Conservation (phyloP, 2,113 vertebrate species). For the Cochlearius cochlearius region DNA sequence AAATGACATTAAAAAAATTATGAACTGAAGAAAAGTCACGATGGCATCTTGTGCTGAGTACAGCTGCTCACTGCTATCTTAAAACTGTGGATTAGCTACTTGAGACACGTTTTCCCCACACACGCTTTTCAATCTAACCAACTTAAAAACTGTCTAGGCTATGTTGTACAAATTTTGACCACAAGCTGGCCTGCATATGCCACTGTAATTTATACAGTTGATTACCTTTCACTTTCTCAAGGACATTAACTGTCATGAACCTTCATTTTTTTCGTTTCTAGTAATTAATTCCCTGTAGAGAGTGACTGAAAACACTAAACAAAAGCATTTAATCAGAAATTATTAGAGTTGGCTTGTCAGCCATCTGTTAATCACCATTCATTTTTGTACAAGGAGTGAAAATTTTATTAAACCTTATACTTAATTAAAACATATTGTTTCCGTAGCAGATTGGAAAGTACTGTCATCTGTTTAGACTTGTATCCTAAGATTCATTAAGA, state of each 20-base stretch:
- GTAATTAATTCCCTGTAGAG: constrained; percentile 59
- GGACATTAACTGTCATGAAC: constrained; percentile 38
- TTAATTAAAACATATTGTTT: constrained; percentile 59
- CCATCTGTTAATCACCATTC: constrained; percentile 17
- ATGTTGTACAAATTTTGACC: constrained; percentile 28
- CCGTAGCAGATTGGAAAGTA: constrained; percentile 2
- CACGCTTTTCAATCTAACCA: not conserved
- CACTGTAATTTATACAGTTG: constrained; percentile 51
- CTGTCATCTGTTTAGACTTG: constrained; percentile 43
- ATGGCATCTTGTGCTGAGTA: not conserved
- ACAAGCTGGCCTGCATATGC: constrained; percentile 39
- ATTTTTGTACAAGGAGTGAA: constrained; percentile 46
- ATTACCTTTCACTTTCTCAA: constrained; percentile 40
- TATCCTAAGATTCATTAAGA: constrained; percentile 30
- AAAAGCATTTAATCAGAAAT: constrained; percentile 63
- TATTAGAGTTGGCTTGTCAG: constrained; percentile 47
- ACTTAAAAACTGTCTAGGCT: not conserved
- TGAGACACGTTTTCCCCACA: not conserved
- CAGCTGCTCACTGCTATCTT: not conserved
- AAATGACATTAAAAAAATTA: not conserved
- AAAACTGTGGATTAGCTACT: not conserved
- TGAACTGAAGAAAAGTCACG: not conserved
- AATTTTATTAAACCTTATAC: constrained; percentile 46
- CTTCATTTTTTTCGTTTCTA: constrained; percentile 38
- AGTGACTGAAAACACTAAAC: constrained; percentile 58